phyloP scores from a whole-genome alignment of 2,113 vertebrate species.

The Myxocyprinus asiaticus region DNA sequence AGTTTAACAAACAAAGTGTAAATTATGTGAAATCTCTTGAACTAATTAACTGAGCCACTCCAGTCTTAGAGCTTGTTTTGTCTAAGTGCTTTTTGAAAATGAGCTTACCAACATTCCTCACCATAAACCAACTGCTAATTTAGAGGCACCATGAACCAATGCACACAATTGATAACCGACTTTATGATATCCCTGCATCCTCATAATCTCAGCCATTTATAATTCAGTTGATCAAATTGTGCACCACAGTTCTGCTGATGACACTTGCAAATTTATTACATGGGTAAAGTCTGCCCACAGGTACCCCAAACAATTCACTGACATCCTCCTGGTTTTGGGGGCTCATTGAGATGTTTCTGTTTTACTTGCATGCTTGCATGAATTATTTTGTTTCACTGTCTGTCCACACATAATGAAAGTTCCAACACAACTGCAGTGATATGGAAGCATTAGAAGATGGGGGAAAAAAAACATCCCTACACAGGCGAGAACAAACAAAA shows the following conservation, averaged over 20 bases:
- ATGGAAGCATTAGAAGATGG: slow-evolving; percentile 7
- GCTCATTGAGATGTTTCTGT: not conserved
- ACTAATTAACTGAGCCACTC: not conserved
- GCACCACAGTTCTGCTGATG: not conserved
- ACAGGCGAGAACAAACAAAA: slow-evolving; percentile 58
- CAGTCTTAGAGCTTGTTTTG: not conserved
- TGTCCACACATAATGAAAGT: slow-evolving; percentile 26
- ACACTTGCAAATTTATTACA: not conserved
- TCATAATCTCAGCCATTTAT: slow-evolving; percentile 19
- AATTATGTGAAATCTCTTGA: not conserved
- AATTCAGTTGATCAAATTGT: slow-evolving; percentile 10
- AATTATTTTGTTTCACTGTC: slow-evolving; percentile 11
- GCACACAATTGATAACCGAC: not conserved
- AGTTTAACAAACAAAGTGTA: not conserved
- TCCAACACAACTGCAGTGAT: not conserved
- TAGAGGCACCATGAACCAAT: not conserved
- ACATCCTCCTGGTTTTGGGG: not conserved
- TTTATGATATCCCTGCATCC: not conserved
- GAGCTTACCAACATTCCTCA: not conserved
- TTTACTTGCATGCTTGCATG: not conserved
- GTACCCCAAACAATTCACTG: not conserved
- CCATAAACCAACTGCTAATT: not conserved
- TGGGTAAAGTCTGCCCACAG: not conserved
- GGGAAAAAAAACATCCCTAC: not conserved
- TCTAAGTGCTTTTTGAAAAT: not conserved